These are phyloP conservation scores for Cyclargus thomasi DNA, from an alignment of 1,140 invertebrate genomes.

Conservation along the genomic window DNA sequence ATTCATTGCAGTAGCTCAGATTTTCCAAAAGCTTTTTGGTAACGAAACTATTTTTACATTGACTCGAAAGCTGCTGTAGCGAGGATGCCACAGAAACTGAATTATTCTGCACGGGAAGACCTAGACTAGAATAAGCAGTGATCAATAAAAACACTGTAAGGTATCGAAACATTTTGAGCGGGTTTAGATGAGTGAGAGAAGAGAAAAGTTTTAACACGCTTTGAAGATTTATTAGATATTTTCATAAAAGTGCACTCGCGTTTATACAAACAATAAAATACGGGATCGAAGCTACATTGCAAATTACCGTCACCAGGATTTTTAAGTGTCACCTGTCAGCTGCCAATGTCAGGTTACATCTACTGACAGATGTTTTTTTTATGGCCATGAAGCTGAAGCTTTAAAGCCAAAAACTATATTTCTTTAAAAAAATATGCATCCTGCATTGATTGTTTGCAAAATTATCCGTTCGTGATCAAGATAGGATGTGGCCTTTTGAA, in stretches of 20 bases:
- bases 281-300: neutral
- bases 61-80: slow-evolving; percentile 37
- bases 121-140: slow-evolving; percentile 42
- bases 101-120: slow-evolving; percentile 32
- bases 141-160: slow-evolving; percentile 44
- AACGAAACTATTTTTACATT: slow-evolving; percentile 47
- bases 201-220: neutral
- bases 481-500: no score
- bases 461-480: no score
- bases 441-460: no score
- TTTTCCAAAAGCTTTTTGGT: slow-evolving; percentile 35
- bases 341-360: no score
- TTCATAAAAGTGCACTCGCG: neutral
- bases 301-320: neutral
- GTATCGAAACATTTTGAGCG: slow-evolving; percentile 41
- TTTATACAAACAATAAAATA: neutral
- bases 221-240: neutral
- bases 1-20: slow-evolving; percentile 37
- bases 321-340: no score
- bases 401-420: no score
- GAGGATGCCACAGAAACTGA: slow-evolving; percentile 27
- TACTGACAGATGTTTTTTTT: no score
- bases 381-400: no score
- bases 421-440: no score
- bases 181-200: neutral